Base-by-base conservation (phyloP, 2,113 vertebrate genomes). In the Solenodon paradoxus region DNA sequence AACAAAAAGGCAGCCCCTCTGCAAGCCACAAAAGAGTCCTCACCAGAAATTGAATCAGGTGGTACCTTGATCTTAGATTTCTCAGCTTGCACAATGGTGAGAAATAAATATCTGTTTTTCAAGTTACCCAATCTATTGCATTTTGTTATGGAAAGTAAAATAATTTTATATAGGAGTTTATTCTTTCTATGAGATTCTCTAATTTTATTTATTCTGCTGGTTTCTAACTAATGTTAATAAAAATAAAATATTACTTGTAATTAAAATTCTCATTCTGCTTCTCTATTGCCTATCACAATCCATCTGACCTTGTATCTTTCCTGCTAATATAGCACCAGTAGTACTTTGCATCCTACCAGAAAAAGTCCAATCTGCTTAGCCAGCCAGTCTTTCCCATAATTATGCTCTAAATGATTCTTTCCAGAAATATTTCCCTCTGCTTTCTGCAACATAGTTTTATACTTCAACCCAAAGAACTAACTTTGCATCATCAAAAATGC, bases 371-470 rank as follows among this genome's bases (percentile, higher is more conserved):
- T 3, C 40, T 85, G 9, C 22, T 80, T 77, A 66, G 8, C 9
- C 28, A 71, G 51, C 5, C 45, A 64, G 35, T 42, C 35, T 91
- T 91, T 55, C 3, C n/a, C 35, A 45, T 74, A 61, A 86, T 55
- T 81, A 61, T 66, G 12, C 32, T 77, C 49, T 55, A 90, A 93
- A 90, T 90, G 59, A 94, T 47, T 95, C 51, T 72, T 92, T 96
- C 47, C 71, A 90, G 51, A 90, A 84, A 51, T 92, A 20, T 35
- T 9, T 74, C 9, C 53, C 57, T 80, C 7, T 81, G 35, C 13
- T 81, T 28, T 82, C 20, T 87, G 16, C 68, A 63, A 83, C 30
- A 89, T 78, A 77, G 53, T 32, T 15, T 81, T 55, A 61, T 71
- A 69, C 22, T 81, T 57, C 63, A 87, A 88, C 32, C 57, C 28